phyloP scores from a whole-genome alignment of 92 coral and sea anemone species.

The Heliopora coerulea region DNA sequence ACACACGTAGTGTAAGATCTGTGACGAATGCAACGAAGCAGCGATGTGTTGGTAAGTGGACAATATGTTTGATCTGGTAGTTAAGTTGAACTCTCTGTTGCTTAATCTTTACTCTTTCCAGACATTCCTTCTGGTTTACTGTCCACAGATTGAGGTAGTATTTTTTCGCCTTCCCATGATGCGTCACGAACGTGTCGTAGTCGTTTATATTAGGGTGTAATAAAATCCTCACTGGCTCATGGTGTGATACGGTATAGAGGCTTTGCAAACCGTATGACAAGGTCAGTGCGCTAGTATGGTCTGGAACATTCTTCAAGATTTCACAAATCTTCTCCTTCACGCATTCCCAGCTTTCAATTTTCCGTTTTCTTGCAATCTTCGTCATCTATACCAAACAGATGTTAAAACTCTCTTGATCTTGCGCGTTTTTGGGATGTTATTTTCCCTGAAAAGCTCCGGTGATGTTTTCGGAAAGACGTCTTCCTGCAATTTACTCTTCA shows the following conservation, averaged over 20 bases:
- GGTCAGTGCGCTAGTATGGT: slow-evolving; percentile 8
- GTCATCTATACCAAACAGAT: slow-evolving; percentile 2
- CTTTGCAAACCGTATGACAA: slow-evolving; percentile 32
- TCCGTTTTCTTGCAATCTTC: slow-evolving; percentile 14
- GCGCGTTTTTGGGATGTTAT: not conserved
- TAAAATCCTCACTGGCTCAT: slow-evolving; percentile 13
- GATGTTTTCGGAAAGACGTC: not conserved
- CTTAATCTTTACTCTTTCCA: slow-evolving; percentile 44
- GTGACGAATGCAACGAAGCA: slow-evolving; percentile 65
- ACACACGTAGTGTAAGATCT: slow-evolving; percentile 71
- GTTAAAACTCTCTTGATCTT: not conserved
- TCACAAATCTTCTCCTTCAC: slow-evolving; percentile 28
- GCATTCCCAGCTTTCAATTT: slow-evolving; percentile 35
- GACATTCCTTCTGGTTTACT: slow-evolving; percentile 55
- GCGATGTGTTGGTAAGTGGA: slow-evolving; percentile 71
- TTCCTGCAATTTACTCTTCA: not conserved
- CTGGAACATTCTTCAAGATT: slow-evolving; percentile 28
- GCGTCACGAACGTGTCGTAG: slow-evolving; percentile 66
- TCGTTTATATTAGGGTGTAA: slow-evolving; percentile 33
- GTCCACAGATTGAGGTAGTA: slow-evolving; percentile 83
- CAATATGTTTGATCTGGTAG: slow-evolving; percentile 62
- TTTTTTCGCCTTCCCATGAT: slow-evolving; percentile 87
- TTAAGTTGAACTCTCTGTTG: slow-evolving; percentile 52
- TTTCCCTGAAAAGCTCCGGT: not conserved
- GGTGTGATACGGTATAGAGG: slow-evolving; percentile 27